phyloP scores from a whole-genome alignment of 2,797 vertebrate genomes.

The Platyrinchus mystaceus region DNA sequence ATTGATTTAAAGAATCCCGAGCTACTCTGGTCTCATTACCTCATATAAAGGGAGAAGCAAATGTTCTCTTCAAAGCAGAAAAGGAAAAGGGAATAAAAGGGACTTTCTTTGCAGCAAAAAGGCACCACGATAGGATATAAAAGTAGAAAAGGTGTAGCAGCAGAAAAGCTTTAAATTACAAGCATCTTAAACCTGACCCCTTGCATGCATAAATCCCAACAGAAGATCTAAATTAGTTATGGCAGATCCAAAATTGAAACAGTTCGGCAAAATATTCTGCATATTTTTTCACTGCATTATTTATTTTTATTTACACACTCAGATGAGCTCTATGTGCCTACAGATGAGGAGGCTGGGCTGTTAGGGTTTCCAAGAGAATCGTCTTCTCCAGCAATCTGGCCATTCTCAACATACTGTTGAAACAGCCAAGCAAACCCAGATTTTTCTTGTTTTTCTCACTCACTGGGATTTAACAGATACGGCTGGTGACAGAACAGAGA shows the following conservation, averaged over 20 bases:
- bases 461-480: slow-evolving; percentile 38
- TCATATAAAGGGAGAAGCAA: slow-evolving; percentile 21
- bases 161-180: background rate
- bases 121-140: background rate
- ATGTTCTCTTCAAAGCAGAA: slow-evolving; percentile 12
- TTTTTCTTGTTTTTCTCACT: slow-evolving; percentile 31
- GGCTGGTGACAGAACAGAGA: slow-evolving; percentile 46
- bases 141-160: background rate
- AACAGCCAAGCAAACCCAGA: slow-evolving; percentile 45
- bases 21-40: background rate
- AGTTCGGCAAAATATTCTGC: slow-evolving; percentile 29
- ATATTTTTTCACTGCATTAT: slow-evolving; percentile 63
- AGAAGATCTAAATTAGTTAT: slow-evolving; percentile 13
- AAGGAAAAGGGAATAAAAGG: background rate
- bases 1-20: background rate
- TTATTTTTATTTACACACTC: slow-evolving; percentile 59
- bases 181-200: background rate
- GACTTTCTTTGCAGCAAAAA: background rate
- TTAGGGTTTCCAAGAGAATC: slow-evolving; percentile 28
- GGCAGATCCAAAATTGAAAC: background rate
- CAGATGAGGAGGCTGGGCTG: slow-evolving; percentile 23
- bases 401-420: slow-evolving; percentile 4
- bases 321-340: slow-evolving; percentile 12
- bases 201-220: background rate
- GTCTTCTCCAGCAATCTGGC: slow-evolving; percentile 47